phyloP scores from a whole-genome alignment of 2,888 invertebrate genomes.

The Platycheirus albimanus region DNA sequence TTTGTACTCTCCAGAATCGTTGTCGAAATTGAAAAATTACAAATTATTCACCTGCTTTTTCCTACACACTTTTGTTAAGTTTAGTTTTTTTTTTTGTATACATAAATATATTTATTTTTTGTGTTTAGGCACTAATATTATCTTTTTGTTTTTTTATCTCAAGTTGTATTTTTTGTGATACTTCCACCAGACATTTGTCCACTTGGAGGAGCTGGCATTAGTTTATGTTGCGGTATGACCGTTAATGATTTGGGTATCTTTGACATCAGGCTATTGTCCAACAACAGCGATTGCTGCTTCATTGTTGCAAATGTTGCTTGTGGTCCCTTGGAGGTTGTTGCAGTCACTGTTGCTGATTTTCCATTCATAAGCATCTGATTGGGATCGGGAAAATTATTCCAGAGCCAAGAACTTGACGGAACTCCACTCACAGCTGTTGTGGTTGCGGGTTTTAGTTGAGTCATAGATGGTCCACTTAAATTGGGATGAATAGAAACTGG shows the following conservation, averaged over 20 bases:
- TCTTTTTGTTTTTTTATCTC: conserved; percentile 13
- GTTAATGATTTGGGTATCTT: conserved; percentile 92
- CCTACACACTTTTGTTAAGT: conserved; percentile 7
- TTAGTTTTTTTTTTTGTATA: not conserved
- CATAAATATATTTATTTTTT: conserved; percentile 21
- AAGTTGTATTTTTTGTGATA: conserved; percentile 49
- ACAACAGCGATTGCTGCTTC: conserved; percentile 79
- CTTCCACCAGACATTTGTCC: conserved; percentile 19
- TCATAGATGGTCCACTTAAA: conserved; percentile 44
- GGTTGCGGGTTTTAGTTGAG: conserved; percentile 33
- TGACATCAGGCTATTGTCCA: conserved; percentile 85
- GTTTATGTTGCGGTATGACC: conserved; percentile 87
- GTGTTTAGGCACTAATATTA: conserved; percentile 66
- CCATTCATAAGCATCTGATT: conserved; percentile 80
- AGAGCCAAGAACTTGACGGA: conserved; percentile 76
- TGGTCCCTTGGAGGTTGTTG: conserved; percentile 74
- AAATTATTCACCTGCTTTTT: conserved; percentile 43
- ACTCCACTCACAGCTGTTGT: conserved; percentile 47
- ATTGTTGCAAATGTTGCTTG: conserved; percentile 62
- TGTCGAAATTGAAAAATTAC: conserved; percentile 17
- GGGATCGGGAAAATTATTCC: conserved; percentile 81
- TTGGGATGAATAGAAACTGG: conserved; percentile 34
- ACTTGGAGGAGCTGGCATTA: conserved; percentile 73
- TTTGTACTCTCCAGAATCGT: conserved; percentile 1
- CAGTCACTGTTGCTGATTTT: conserved; percentile 75